Evolutionary conservation across 2,888 invertebrate species (phyloP).

Genomic region (Drosophila ustulata): DNA sequence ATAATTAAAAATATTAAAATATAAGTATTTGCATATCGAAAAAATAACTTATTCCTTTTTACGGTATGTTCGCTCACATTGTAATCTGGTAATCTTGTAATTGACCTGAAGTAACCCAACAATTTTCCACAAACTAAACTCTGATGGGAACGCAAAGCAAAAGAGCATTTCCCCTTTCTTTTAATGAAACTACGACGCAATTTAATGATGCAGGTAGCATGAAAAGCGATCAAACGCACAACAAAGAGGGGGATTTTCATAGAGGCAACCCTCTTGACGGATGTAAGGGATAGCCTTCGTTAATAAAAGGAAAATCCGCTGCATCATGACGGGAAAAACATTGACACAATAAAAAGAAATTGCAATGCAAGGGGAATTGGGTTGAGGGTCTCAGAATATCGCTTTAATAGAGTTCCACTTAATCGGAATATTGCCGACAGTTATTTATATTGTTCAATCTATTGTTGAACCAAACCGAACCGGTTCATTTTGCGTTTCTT

Average conservation of each 20-base stretch:
- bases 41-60: not conserved
- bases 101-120: conserved; percentile 28
- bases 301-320: conserved; percentile 17
- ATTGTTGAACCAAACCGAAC: conserved; percentile 44
- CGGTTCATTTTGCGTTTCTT: conserved; percentile 47
- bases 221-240: not conserved
- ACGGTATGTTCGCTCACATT: conserved; percentile 3
- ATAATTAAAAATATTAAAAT: not conserved
- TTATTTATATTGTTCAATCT: conserved; percentile 16
- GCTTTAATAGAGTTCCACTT: conserved; percentile 11
- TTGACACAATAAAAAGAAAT: conserved; percentile 14
- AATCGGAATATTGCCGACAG: not conserved
- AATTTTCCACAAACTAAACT: conserved; percentile 7
- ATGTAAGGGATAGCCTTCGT: conserved; percentile 10
- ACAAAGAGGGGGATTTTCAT: conserved; percentile 6
- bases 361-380: conserved; percentile 4
- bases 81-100: conserved; percentile 4
- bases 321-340: conserved; percentile 15
- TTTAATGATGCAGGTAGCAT: conserved; percentile 1
- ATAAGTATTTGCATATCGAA: not conserved
- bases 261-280: conserved; percentile 27
- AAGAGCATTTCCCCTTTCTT: not conserved
- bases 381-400: conserved; percentile 6
- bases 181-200: conserved; percentile 16
- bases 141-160: not conserved